phyloP scores from a whole-genome alignment of 2,113 vertebrate genomes.

The Menidia beryllina region DNA sequence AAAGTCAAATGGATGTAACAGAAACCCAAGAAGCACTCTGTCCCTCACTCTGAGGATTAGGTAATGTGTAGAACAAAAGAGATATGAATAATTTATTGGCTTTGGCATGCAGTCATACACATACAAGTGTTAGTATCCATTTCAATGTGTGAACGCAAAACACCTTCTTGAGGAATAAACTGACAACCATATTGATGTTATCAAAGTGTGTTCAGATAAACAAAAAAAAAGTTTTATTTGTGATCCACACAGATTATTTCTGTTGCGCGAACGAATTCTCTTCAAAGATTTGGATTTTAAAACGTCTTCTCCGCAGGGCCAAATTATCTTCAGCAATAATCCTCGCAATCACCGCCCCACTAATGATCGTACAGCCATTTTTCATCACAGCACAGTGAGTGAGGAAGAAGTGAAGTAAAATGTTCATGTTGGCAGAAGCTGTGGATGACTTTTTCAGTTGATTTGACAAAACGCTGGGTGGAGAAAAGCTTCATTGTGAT shows the following conservation, averaged over 20 bases:
- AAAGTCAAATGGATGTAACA: constrained; percentile 84
- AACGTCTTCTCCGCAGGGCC: not conserved
- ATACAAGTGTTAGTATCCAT: constrained; percentile 73
- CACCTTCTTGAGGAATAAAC: constrained; percentile 19
- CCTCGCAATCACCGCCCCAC: not conserved
- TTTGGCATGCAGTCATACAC: constrained; percentile 59
- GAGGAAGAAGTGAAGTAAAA: not conserved
- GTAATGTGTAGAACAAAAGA: constrained; percentile 82
- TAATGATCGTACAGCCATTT: constrained; percentile 15
- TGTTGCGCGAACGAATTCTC: too few species aligned
- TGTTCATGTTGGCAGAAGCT: not conserved
- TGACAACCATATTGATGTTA: not conserved
- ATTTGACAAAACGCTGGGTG: constrained; percentile 58
- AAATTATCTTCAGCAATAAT: not conserved
- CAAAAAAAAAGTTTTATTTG: not conserved
- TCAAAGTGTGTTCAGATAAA: not conserved
- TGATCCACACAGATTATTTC: not conserved
- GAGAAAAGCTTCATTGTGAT: constrained; percentile 58
- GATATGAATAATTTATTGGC: constrained; percentile 81
- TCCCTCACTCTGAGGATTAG: constrained; percentile 70
- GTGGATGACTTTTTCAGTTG: constrained; percentile 58
- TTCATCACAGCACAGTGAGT: not conserved
- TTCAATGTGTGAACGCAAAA: constrained; percentile 58
- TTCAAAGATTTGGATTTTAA: not conserved
- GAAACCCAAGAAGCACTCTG: constrained; percentile 71